Evolutionary conservation across 2,888 invertebrate genomes (phyloP).

Genomic region (Crocallis elinguaria): DNA sequence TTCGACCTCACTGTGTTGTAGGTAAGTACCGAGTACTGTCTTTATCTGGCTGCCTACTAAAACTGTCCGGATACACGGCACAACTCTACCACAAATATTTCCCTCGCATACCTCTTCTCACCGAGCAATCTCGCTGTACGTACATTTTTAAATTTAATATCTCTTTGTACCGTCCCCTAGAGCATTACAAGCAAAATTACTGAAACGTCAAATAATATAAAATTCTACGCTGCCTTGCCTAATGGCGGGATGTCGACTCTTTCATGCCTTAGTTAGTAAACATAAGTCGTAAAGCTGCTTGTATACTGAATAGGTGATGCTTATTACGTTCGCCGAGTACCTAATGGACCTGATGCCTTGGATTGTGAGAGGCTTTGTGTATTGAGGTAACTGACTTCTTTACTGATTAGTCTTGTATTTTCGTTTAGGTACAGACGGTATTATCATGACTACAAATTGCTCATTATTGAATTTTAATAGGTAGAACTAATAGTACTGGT

Average conservation of each 20-base stretch:
- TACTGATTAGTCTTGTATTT: too few relatives aligned
- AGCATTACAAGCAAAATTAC: conserved; percentile 63
- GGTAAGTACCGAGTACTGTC: not conserved
- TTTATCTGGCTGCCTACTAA: not conserved
- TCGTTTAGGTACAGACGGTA: too few relatives aligned
- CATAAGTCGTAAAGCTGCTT: conserved; percentile 30
- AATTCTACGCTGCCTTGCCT: conserved; percentile 49
- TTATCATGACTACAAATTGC: too few relatives aligned
- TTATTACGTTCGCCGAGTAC: conserved; percentile 26
- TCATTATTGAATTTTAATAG: too few relatives aligned
- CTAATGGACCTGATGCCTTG: conserved; percentile 17
- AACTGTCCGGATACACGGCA: conserved; percentile 5
- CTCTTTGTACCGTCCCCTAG: conserved; percentile 66
- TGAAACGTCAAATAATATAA: conserved; percentile 58
- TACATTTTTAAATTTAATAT: conserved; percentile 80
- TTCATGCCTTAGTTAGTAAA: conserved; percentile 29
- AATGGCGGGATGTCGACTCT: conserved; percentile 40
- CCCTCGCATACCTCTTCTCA: conserved; percentile 32
- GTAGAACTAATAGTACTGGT: too few relatives aligned
- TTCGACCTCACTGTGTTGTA: not conserved
- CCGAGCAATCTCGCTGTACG: conserved; percentile 53
- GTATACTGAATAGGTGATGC: conserved; percentile 35
- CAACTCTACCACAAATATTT: conserved; percentile 30
- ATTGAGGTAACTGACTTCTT: too few relatives aligned
- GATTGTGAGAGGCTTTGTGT: not conserved